A percentile compares a stretch with the other conserved stretches of the same genome.
phyloP scores from a whole-genome alignment of 1,140 invertebrate species.

The Polypedilum vanderplanki region DNA sequence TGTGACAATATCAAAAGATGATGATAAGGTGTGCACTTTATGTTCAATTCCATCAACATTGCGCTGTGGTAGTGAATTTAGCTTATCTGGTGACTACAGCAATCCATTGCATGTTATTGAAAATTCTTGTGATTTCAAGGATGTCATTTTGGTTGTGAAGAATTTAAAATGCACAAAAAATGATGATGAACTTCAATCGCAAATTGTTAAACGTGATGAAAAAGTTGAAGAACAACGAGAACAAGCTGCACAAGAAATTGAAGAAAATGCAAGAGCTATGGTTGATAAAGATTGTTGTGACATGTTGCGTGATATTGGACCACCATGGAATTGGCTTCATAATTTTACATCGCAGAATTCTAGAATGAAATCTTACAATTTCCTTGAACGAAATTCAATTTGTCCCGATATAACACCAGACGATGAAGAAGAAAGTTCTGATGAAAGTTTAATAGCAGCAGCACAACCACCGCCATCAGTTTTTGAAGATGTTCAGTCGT shows the following conservation, averaged over 20 bases:
- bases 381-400: conserved; percentile 30
- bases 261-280: not conserved
- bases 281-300: conserved; percentile 5
- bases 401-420: conserved; percentile 14
- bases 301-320: conserved; percentile 28
- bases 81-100: conserved; percentile 8
- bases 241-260: not conserved
- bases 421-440: conserved; percentile 22
- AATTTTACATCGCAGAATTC: conserved; percentile 29
- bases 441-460: conserved; percentile 15
- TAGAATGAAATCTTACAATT: conserved; percentile 30
- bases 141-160: conserved; percentile 24
- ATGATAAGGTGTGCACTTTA: not conserved
- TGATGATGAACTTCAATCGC: not conserved
- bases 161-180: not conserved
- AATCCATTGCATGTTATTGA: conserved; percentile 23
- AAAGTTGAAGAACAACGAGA: not conserved
- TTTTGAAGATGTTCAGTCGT: not conserved
- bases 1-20: not conserved
- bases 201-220: conserved; percentile 23
- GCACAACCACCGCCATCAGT: not conserved
- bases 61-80: not conserved
- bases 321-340: conserved; percentile 31
- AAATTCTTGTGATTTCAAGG: not conserved
- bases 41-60: conserved; percentile 6